Evolutionary conservation across 2,797 vertebrate species (phyloP).

Genomic region (Enteromius anoplus): DNA sequence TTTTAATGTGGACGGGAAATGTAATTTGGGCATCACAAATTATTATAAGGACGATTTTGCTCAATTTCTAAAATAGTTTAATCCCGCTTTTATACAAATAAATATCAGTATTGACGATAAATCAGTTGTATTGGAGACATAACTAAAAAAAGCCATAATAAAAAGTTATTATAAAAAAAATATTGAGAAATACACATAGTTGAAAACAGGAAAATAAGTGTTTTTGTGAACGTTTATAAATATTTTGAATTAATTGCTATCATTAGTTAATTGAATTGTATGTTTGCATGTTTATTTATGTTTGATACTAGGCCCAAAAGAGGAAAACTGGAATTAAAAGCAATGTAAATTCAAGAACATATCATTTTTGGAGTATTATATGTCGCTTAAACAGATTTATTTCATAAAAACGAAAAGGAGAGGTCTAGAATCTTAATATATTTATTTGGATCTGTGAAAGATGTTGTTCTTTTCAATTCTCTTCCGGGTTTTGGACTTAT

Average conservation of each 20-base stretch:
- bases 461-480: neutral
- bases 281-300: neutral
- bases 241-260: too few relatives aligned
- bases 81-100: neutral
- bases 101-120: too few relatives aligned
- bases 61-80: too few relatives aligned
- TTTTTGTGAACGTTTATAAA: too few relatives aligned
- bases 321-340: neutral
- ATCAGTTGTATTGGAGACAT: too few relatives aligned
- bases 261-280: too few relatives aligned
- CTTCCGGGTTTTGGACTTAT: neutral
- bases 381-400: neutral
- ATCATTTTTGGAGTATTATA: neutral
- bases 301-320: neutral
- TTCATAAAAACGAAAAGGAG: neutral
- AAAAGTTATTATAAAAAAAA: too few relatives aligned
- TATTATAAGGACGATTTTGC: neutral
- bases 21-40: neutral
- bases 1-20: neutral
- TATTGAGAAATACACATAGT: too few relatives aligned
- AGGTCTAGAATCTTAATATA: neutral
- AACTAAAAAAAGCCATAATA: too few relatives aligned
- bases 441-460: neutral
- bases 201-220: too few relatives aligned
- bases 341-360: neutral